Percentiles rank a stretch among this genome's conserved stretches.
Conservation (phyloP, 2,797 vertebrate genomes). For the Odontamblyopus rebecca region DNA sequence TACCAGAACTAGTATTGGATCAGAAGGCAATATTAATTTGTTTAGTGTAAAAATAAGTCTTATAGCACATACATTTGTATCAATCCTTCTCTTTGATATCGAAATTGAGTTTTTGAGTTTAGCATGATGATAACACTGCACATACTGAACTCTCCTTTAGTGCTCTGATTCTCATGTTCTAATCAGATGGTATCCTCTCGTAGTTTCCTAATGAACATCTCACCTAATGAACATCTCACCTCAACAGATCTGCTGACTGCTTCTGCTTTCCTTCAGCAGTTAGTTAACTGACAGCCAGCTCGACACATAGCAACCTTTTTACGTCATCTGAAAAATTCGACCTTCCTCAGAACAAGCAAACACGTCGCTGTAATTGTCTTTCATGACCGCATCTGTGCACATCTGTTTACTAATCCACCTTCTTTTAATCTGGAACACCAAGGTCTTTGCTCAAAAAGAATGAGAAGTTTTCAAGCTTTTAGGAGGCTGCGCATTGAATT, state of each 20-base stretch:
- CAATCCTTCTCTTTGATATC: too few relatives aligned
- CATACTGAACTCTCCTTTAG: not conserved
- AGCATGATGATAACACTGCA: not conserved
- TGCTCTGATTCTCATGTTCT: not conserved
- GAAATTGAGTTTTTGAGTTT: not conserved
- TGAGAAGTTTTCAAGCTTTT: conserved; percentile 9
- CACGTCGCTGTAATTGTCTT: conserved; percentile 7
- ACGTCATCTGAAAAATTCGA: conserved; percentile 21
- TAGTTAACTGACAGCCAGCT: conserved; percentile 1
- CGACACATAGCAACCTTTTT: conserved; percentile 10
- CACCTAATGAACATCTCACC: conserved; percentile 20
- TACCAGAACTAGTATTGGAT: too few relatives aligned
- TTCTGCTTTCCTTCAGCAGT: conserved; percentile 11
- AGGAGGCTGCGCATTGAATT: conserved; percentile 9
- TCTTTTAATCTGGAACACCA: conserved; percentile 22
- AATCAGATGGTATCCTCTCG: not conserved
- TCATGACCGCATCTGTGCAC: conserved; percentile 16
- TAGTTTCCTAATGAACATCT: conserved; percentile 20
- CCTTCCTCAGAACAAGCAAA: conserved; percentile 16
- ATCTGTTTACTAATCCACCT: conserved; percentile 23
- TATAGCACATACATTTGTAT: too few relatives aligned
- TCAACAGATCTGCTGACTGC: conserved; percentile 2
- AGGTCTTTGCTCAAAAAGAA: conserved; percentile 18
- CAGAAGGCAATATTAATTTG: too few relatives aligned
- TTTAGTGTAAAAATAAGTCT: too few relatives aligned